phyloP scores from a whole-genome alignment of 2,888 invertebrate genomes.

The Oscheius sp. region DNA sequence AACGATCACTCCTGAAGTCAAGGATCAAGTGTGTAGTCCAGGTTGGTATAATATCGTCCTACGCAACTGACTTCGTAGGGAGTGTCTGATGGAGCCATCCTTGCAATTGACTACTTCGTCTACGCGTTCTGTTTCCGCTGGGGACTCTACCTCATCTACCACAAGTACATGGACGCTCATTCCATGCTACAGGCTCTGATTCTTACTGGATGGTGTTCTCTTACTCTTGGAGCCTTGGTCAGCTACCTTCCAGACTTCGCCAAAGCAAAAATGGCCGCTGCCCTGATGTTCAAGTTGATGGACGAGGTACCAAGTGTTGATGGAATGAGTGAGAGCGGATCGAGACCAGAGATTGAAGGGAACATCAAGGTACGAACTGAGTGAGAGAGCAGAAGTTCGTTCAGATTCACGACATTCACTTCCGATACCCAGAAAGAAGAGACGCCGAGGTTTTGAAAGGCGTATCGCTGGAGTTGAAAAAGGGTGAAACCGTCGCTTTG shows the following conservation, averaged over 20 bases:
- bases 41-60: too few relatives aligned
- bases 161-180: neutral
- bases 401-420: slow-evolving; percentile 63
- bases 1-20: too few relatives aligned
- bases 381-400: slow-evolving; percentile 27
- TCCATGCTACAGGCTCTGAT: slow-evolving; percentile 4
- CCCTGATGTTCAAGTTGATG: slow-evolving; percentile 3
- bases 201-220: neutral
- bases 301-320: slow-evolving; percentile 18
- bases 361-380: neutral
- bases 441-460: slow-evolving; percentile 57
- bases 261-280: slow-evolving; percentile 12
- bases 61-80: too few relatives aligned
- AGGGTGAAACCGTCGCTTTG: slow-evolving; percentile 19
- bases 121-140: too few relatives aligned
- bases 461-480: slow-evolving; percentile 26
- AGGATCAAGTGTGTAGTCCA: too few relatives aligned
- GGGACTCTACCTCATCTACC: slow-evolving; percentile 6
- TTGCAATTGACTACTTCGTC: too few relatives aligned
- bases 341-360: slow-evolving; percentile 14
- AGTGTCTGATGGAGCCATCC: too few relatives aligned
- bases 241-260: neutral
- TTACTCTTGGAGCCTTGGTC: neutral
- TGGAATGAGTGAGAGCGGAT: slow-evolving; percentile 21
- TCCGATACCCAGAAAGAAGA: slow-evolving; percentile 73